These are phyloP conservation scores for Subanguina moxae DNA, from an alignment of 1,140 invertebrate genomes.

Conservation along the genomic window DNA sequence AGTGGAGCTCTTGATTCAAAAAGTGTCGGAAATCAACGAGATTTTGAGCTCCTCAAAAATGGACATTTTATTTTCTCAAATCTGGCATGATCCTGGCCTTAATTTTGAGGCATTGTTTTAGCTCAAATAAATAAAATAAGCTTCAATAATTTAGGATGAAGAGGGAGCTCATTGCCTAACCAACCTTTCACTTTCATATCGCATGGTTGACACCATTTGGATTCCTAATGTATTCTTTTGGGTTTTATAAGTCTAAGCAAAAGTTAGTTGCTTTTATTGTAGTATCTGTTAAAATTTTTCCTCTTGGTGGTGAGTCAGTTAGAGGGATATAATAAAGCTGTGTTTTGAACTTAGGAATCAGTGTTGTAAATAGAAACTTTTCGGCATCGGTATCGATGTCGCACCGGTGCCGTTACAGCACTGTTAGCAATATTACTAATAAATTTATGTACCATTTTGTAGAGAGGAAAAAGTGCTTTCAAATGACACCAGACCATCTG, in stretches of 20 bases:
- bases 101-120: constrained; percentile 45
- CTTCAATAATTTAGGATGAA: constrained; percentile 35
- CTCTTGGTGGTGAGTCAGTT: no score
- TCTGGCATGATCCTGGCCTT: constrained; percentile 58
- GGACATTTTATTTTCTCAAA: constrained; percentile 57
- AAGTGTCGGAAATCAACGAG: constrained; percentile 57
- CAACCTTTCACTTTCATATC: constrained; percentile 53
- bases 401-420: no score
- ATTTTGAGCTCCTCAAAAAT: constrained; percentile 53
- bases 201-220: constrained; percentile 58
- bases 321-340: no score
- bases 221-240: constrained; percentile 44
- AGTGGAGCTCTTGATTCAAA: constrained; percentile 55
- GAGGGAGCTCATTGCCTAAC: constrained; percentile 58
- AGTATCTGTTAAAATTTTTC: constrained; percentile 16
- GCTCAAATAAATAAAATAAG: constrained; percentile 19
- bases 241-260: constrained; percentile 35
- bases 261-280: constrained; percentile 19
- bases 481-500: no score
- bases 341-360: no score
- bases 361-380: no score
- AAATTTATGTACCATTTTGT: no score
- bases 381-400: no score
- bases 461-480: no score
- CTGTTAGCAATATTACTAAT: no score